Conservation (phyloP, 53 echinoderm and acorn worm genomes). For the Henricia sp. region DNA sequence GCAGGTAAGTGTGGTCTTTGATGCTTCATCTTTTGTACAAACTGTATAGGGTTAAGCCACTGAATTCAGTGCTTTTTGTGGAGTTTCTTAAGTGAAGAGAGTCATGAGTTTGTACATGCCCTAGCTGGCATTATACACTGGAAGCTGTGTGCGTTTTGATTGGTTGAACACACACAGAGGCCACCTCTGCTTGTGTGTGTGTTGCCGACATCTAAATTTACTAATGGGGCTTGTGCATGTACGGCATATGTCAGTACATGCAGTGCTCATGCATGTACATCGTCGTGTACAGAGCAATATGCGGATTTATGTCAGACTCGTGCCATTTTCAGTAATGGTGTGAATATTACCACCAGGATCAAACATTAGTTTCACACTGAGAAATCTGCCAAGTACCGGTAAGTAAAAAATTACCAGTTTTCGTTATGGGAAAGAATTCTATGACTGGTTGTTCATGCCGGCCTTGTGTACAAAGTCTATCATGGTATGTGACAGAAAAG, state of each 20-base stretch:
- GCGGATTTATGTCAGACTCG: too few species aligned
- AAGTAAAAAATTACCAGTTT: too few species aligned
- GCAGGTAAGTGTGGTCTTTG: neutral
- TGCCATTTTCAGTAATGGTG: too few species aligned
- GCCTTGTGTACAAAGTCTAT: too few species aligned
- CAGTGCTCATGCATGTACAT: neutral
- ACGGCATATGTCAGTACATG: neutral
- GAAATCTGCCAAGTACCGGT: too few species aligned
- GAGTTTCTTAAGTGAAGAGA: neutral
- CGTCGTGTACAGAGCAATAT: neutral
- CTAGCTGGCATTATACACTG: slow-evolving; percentile 11
- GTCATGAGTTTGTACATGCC: neutral
- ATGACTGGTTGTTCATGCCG: too few species aligned
- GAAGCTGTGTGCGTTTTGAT: slow-evolving; percentile 61
- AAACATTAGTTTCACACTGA: too few species aligned
- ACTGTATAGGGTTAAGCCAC: neutral
- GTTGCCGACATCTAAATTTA: too few species aligned
- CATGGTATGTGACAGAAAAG: too few species aligned
- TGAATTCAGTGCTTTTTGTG: neutral
- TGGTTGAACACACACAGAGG: slow-evolving; percentile 48
- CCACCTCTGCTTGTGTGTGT: too few species aligned
- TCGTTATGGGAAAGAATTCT: too few species aligned
- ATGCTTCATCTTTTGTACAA: neutral
- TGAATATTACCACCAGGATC: too few species aligned
- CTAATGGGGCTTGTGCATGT: neutral